These are phyloP conservation scores for Zophobas atratus DNA, from an alignment of 1,140 invertebrate species.

Conservation along the genomic window DNA sequence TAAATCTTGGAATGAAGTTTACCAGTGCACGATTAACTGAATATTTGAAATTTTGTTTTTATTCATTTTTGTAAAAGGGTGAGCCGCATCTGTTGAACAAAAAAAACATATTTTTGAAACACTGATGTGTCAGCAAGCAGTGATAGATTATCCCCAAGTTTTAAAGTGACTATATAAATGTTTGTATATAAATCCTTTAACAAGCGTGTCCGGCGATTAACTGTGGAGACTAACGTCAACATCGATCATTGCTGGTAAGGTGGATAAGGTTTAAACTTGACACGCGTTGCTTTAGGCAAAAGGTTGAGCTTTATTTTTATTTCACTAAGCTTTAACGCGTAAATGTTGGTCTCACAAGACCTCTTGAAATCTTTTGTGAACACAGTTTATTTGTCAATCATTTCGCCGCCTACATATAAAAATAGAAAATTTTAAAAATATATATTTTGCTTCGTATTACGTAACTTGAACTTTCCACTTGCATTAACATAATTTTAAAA, in stretches of 20 bases:
- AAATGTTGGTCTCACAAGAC: neutral
- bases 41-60: neutral
- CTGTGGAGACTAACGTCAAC: constrained; percentile 22
- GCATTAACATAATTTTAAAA: no score
- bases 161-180: constrained; percentile 15
- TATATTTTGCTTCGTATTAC: no score
- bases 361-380: no score
- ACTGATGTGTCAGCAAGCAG: constrained; percentile 7
- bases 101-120: no score
- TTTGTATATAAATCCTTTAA: constrained; percentile 21
- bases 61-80: neutral
- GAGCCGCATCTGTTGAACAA: no score
- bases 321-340: neutral
- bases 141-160: constrained; percentile 18
- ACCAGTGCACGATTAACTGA: no score
- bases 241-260: constrained; percentile 24
- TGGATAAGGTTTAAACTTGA: constrained; percentile 23
- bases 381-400: no score
- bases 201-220: constrained; percentile 28
- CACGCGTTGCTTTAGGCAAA: constrained; percentile 11
- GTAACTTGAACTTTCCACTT: no score
- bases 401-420: no score
- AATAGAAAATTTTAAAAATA: no score
- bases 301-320: neutral
- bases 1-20: no score